Conservation (phyloP, 2,113 vertebrate genomes). For the Microtus richardsoni region DNA sequence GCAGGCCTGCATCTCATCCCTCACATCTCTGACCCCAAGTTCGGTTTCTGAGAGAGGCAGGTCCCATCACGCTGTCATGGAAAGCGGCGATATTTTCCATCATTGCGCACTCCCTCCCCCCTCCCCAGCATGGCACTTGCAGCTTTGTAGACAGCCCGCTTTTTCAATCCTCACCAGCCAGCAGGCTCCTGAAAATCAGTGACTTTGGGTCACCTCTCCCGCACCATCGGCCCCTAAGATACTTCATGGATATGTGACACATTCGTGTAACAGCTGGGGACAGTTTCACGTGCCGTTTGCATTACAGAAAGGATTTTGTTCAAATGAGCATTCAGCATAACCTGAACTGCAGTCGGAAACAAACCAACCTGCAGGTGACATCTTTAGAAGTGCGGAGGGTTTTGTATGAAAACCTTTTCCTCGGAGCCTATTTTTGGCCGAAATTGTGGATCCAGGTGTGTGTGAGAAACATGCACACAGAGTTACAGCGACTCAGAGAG, state of each 20-base stretch:
- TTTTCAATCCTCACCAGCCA: background rate
- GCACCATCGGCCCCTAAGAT: background rate
- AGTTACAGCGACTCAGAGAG: background rate
- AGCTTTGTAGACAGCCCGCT: too few relatives aligned
- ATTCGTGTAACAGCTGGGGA: fast-evolving
- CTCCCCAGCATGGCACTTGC: too few relatives aligned
- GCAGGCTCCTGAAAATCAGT: background rate
- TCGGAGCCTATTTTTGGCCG: background rate
- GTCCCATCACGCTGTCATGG: too few relatives aligned
- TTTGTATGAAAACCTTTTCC: background rate
- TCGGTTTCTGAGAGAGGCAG: background rate
- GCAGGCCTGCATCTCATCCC: background rate
- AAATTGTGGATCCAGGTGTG: background rate
- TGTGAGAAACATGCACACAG: background rate
- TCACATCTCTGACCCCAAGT: background rate
- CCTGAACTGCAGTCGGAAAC: background rate
- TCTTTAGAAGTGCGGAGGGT: too few relatives aligned
- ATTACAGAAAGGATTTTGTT: background rate
- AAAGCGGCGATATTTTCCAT: background rate
- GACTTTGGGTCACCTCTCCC: background rate
- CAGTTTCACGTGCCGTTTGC: background rate
- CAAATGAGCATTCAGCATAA: background rate
- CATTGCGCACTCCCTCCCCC: background rate
- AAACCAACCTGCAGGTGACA: background rate
- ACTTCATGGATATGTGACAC: fast-evolving